A percentile compares a stretch with the other conserved stretches of the same genome.
phyloP scores from a whole-genome alignment of 2,797 vertebrate genomes.

The Glyptemys insculpta region DNA sequence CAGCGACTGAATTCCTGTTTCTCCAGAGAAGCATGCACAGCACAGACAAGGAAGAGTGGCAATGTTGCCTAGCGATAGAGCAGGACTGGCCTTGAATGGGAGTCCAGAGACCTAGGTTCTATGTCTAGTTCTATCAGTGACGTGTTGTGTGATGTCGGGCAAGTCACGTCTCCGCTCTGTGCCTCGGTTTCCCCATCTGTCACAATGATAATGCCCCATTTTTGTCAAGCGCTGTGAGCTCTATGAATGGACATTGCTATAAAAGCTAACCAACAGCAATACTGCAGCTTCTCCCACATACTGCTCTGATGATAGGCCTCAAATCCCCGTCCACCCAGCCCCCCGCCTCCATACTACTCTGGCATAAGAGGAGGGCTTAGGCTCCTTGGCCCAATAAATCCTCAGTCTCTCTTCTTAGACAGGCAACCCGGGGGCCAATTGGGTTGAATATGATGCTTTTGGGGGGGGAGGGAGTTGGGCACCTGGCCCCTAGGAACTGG shows the following conservation, averaged over 20 bases:
- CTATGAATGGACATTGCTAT: not conserved
- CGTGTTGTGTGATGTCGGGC: not conserved
- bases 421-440: not conserved
- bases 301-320: not conserved
- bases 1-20: accelerated
- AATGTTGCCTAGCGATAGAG: not conserved
- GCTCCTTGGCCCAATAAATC: not conserved
- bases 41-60: not conserved
- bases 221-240: not conserved
- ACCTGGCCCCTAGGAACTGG: not conserved
- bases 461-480: not conserved
- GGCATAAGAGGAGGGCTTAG: not conserved
- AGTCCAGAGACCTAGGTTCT: not conserved
- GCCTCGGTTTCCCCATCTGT: not conserved
- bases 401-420: not conserved
- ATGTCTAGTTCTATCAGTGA: not conserved
- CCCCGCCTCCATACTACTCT: not conserved
- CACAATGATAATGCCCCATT: not conserved
- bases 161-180: not conserved
- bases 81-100: not conserved
- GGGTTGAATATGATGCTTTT: not conserved
- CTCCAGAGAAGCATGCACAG: accelerated
- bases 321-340: too few species aligned
- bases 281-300: not conserved
- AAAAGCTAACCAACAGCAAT: not conserved